Conservation (phyloP, 2,888 invertebrate genomes). For the Druceiella hillmani region DNA sequence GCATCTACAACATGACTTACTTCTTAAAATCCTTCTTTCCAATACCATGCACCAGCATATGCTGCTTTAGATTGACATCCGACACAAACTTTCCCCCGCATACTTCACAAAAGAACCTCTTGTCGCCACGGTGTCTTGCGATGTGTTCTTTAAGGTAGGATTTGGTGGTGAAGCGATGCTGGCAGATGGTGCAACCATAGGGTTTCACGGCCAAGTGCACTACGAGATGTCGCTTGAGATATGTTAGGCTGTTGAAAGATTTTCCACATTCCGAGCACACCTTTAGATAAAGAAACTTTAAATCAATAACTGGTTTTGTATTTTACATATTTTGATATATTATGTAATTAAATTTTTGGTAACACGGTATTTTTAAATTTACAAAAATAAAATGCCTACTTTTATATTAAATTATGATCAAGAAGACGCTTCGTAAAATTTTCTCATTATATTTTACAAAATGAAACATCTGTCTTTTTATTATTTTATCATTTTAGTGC, state of each 20-base stretch:
- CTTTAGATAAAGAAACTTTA: slow-evolving; percentile 1
- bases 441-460: too few species aligned
- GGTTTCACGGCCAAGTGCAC: slow-evolving; percentile 15
- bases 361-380: too few species aligned
- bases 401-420: too few species aligned
- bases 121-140: slow-evolving; percentile 16
- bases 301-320: not conserved
- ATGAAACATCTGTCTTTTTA: too few species aligned
- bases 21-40: too few species aligned
- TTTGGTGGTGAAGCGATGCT: slow-evolving; percentile 12
- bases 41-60: slow-evolving; percentile 15
- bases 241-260: slow-evolving; percentile 17
- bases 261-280: slow-evolving; percentile 20
- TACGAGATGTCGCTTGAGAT: slow-evolving; percentile 16
- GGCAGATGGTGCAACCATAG: slow-evolving; percentile 13
- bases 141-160: slow-evolving; percentile 16
- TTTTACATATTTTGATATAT: too few species aligned
- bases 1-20: too few species aligned
- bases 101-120: slow-evolving; percentile 16
- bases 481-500: too few species aligned
- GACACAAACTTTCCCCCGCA: slow-evolving; percentile 15
- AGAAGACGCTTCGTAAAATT: too few species aligned
- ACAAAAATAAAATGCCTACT: too few species aligned
- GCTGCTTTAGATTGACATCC: slow-evolving; percentile 18
- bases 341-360: too few species aligned